A percentile compares a stretch with the other conserved stretches of the same genome.
Evolutionary conservation across 2,113 vertebrate genomes (phyloP).

Genomic region (Guaruba guarouba): DNA sequence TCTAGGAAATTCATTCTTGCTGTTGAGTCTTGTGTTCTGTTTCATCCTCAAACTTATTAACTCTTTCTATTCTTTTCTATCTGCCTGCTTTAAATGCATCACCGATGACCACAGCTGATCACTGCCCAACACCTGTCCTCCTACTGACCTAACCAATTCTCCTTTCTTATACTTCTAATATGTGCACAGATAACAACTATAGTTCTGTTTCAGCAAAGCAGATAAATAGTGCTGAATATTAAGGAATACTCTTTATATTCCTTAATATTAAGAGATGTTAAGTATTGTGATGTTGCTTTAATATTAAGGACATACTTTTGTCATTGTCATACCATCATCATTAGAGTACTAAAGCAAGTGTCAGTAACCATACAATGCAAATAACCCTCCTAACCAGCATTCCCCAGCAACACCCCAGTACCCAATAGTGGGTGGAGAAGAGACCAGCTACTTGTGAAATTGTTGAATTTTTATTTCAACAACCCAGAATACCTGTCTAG

Average conservation of each 20-base stretch:
- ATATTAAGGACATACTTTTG: neutral
- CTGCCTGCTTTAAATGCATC: neutral
- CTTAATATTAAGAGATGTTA: neutral
- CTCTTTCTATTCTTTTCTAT: neutral
- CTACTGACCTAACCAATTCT: neutral
- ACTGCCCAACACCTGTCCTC: neutral
- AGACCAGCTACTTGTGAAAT: neutral
- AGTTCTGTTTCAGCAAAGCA: neutral
- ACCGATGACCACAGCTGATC: neutral
- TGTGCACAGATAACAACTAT: neutral
- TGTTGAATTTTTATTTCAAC: neutral
- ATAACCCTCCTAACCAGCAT: accelerated
- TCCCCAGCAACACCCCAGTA: accelerated
- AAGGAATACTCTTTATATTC: neutral
- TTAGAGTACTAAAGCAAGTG: neutral
- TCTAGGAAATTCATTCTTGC: neutral
- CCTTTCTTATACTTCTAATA: neutral
- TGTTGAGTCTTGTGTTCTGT: neutral
- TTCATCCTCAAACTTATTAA: neutral
- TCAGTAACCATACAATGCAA: neutral
- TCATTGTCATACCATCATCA: neutral
- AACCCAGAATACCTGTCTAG: neutral
- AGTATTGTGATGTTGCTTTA: neutral
- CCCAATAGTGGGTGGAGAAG: accelerated
- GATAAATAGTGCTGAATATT: neutral